Evolutionary conservation across 2,888 invertebrate genomes (phyloP).

Genomic region (Dicyrtomina minuta): DNA sequence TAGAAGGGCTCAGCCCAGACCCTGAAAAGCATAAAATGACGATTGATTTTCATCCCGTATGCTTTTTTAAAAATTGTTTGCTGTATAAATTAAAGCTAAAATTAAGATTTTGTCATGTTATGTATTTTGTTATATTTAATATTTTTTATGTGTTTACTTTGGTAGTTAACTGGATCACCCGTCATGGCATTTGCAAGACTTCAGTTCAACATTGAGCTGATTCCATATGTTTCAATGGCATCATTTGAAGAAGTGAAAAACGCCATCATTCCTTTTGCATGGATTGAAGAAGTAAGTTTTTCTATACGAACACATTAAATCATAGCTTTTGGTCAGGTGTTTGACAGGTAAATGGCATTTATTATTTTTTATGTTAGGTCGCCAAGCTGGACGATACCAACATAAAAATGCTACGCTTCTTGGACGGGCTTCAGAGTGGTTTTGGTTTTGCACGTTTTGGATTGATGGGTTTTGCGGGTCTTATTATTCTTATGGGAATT

Average conservation of each 20-base stretch:
- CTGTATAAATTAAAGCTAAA: no score
- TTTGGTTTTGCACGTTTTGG: constrained; percentile 19
- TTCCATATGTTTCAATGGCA: constrained; percentile 30
- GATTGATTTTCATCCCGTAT: constrained; percentile 44
- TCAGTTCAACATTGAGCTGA: constrained; percentile 52
- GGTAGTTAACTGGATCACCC: constrained; percentile 55
- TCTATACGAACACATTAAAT: no score
- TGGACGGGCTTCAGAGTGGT: constrained; percentile 11
- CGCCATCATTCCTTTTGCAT: constrained; percentile 52
- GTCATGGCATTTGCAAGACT: constrained; percentile 48
- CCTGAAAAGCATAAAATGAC: constrained; percentile 41
- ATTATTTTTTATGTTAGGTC: constrained; percentile 4
- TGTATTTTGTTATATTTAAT: no score
- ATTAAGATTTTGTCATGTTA: no score
- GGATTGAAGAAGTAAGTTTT: constrained; percentile 52
- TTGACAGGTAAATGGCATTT: neutral
- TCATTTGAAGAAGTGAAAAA: constrained; percentile 41
- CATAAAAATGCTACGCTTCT: constrained; percentile 14
- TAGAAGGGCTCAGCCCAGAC: constrained; percentile 44
- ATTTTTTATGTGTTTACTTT: constrained; percentile 8
- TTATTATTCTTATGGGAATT: neutral
- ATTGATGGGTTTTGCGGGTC: constrained; percentile 4
- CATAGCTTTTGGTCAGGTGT: no score
- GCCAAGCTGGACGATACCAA: constrained; percentile 20
- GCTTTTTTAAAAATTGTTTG: neutral